phyloP scores from a whole-genome alignment of 1,140 invertebrate genomes.

The Neelides sp. region DNA sequence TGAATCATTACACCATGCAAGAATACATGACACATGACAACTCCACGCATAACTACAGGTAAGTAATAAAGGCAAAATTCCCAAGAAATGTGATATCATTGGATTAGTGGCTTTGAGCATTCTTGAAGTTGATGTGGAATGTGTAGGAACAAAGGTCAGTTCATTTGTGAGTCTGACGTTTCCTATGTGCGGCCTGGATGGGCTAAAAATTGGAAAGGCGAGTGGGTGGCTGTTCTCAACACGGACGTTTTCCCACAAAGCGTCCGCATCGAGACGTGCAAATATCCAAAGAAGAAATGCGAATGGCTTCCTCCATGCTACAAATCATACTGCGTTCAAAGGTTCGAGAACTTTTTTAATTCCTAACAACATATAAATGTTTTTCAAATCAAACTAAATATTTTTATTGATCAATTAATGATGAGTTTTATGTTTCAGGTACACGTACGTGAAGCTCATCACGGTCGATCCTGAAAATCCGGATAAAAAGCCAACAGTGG shows the following conservation, averaged over 20 bases:
- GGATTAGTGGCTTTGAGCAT: neutral
- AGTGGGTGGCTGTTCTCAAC: constrained; percentile 40
- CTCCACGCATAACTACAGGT: constrained; percentile 32
- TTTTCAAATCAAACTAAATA: no score
- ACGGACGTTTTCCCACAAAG: constrained; percentile 37
- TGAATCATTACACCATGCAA: constrained; percentile 32
- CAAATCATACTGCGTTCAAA: constrained; percentile 36
- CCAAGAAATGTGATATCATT: neutral
- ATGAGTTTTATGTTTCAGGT: no score
- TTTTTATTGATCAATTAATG: no score
- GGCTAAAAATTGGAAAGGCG: constrained; percentile 37
- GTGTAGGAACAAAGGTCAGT: constrained; percentile 34
- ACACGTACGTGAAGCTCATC: constrained; percentile 37
- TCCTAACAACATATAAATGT: neutral
- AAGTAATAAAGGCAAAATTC: neutral
- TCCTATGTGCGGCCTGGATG: constrained; percentile 38
- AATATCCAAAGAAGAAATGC: constrained; percentile 35
- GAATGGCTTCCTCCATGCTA: constrained; percentile 39
- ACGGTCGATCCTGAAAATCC: constrained; percentile 36
- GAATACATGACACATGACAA: constrained; percentile 33
- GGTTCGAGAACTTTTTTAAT: constrained; percentile 5
- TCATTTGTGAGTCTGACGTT: constrained; percentile 39
- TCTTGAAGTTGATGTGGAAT: neutral
- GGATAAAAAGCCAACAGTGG: constrained; percentile 34
- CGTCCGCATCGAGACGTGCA: constrained; percentile 38